These are phyloP conservation scores for Neolamprologus sp. DNA, from an alignment of 2,113 vertebrate species.

Conservation along the genomic window DNA sequence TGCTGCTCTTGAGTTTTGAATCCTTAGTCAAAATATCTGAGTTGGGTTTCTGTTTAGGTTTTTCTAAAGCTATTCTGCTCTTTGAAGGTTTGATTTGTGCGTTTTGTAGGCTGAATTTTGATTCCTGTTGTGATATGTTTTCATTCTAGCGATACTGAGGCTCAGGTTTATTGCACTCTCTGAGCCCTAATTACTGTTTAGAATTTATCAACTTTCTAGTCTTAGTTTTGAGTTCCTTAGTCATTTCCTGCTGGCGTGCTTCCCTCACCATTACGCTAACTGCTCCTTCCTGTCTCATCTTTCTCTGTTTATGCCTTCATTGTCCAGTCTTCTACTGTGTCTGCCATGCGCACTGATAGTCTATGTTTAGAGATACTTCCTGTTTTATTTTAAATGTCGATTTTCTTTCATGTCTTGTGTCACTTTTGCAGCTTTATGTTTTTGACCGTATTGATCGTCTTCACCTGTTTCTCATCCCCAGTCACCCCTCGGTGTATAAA, in stretches of 20 bases:
- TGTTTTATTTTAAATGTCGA: not conserved
- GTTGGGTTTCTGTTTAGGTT: not conserved
- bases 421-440: not conserved
- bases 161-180: not conserved
- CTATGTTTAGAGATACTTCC: not conserved
- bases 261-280: not conserved
- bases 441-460: not conserved
- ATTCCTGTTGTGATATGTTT: not conserved
- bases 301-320: not conserved
- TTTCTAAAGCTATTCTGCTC: not conserved
- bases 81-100: not conserved
- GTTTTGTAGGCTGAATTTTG: not conserved
- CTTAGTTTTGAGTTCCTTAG: not conserved
- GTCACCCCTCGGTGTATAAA: not conserved
- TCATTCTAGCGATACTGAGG: not conserved
- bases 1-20: not conserved
- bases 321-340: not conserved
- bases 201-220: not conserved
- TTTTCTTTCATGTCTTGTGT: not conserved
- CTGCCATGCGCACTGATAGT: not conserved
- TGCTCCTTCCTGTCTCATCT: not conserved
- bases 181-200: not conserved
- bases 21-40: not conserved
- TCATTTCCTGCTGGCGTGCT: not conserved
- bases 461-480: not conserved